These are phyloP conservation scores for Mesaphorura yosii DNA, from an alignment of 1,140 invertebrate genomes.

Conservation along the genomic window DNA sequence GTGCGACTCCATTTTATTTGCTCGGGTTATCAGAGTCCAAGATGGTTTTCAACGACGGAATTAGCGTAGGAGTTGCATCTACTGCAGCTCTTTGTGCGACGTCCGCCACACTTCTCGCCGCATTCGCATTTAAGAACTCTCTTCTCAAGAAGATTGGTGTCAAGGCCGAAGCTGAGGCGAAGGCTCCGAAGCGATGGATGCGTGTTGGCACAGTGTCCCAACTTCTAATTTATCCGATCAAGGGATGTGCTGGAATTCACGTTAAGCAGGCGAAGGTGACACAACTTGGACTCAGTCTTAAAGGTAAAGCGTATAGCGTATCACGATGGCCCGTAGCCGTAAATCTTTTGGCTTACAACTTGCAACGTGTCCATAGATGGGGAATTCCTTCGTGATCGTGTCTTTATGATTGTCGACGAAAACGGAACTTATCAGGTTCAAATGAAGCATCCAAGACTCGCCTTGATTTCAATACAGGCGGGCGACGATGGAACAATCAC, in stretches of 20 bases:
- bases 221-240: slow-evolving; percentile 20
- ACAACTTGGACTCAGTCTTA: slow-evolving; percentile 15
- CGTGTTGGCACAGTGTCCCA: slow-evolving; percentile 17
- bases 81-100: too few species aligned
- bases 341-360: background rate
- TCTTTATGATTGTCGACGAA: slow-evolving; percentile 17
- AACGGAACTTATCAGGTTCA: slow-evolving; percentile 6
- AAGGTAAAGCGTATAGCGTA: background rate
- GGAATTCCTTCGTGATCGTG: slow-evolving; percentile 9
- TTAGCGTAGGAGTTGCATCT: too few species aligned
- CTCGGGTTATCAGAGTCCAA: too few species aligned
- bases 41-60: too few species aligned
- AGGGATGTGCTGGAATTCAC: slow-evolving; percentile 5
- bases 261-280: slow-evolving; percentile 7
- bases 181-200: slow-evolving; percentile 22
- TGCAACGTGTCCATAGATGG: background rate
- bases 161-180: background rate
- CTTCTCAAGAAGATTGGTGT: too few species aligned
- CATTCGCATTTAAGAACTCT: too few species aligned
- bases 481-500: slow-evolving; percentile 6
- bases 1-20: too few species aligned
- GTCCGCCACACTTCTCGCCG: too few species aligned
- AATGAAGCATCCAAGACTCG: background rate
- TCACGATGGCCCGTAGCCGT: background rate
- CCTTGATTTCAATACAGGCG: slow-evolving; percentile 1